A percentile compares a stretch with the other conserved stretches of the same genome.
These are phyloP conservation scores for Megaceryle maxima DNA, from an alignment of 2,113 vertebrate species.

Conservation along the genomic window DNA sequence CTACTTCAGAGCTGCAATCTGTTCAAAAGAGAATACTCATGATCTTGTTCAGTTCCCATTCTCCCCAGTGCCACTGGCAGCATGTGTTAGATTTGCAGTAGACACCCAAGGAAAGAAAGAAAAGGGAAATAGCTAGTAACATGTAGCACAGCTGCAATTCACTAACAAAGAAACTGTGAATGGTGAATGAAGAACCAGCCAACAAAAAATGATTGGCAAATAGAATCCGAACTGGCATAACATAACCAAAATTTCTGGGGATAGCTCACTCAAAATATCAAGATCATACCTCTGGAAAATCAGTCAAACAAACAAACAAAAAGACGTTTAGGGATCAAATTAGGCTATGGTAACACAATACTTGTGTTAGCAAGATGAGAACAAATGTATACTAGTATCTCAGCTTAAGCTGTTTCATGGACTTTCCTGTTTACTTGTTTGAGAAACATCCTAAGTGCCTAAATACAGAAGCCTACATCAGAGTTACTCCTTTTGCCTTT, in stretches of 20 bases:
- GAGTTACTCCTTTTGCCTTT: not conserved
- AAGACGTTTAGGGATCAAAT: too few species aligned
- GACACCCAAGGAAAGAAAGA: not conserved
- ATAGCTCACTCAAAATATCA: not conserved
- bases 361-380: not conserved
- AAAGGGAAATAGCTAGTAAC: not conserved
- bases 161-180: not conserved
- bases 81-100: not conserved
- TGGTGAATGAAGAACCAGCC: not conserved
- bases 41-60: not conserved
- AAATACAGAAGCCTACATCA: not conserved
- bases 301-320: too few species aligned
- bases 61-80: not conserved
- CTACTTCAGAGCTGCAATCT: not conserved
- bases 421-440: not conserved
- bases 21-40: conserved; percentile 8
- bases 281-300: not conserved
- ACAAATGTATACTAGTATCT: not conserved
- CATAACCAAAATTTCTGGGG: not conserved
- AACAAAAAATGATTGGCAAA: not conserved
- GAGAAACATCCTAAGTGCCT: not conserved
- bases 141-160: not conserved
- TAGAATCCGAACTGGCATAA: not conserved
- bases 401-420: not conserved
- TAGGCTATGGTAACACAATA: not conserved